Conservation (phyloP, 2,888 invertebrate genomes). For the Labia minor region DNA sequence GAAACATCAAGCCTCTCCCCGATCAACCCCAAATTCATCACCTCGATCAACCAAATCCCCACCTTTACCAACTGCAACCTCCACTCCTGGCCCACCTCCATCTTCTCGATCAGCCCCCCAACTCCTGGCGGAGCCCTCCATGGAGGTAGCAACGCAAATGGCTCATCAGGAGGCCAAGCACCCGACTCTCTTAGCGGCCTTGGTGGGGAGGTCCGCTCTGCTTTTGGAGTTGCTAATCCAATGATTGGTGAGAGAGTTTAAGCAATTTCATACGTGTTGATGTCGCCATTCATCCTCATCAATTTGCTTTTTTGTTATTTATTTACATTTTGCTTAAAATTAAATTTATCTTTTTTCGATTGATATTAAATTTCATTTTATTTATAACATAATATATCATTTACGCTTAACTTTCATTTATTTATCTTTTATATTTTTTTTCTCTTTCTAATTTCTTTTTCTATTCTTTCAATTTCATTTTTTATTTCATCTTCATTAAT, state of each 20-base stretch:
- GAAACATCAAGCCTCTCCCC: conserved; percentile 76
- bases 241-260: background rate
- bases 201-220: conserved; percentile 48
- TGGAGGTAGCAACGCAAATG: background rate
- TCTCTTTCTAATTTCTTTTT: too few species aligned
- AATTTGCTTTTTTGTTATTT: too few species aligned
- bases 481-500: too few species aligned
- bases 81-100: conserved; percentile 40
- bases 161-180: conserved; percentile 28
- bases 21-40: conserved; percentile 78
- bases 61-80: conserved; percentile 43
- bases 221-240: conserved; percentile 22
- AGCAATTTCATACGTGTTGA: background rate
- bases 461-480: too few species aligned
- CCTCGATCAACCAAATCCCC: conserved; percentile 79
- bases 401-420: too few species aligned
- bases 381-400: too few species aligned
- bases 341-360: too few species aligned
- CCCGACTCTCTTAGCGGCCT: conserved; percentile 44
- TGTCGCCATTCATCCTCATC: too few species aligned
- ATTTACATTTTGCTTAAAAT: too few species aligned
- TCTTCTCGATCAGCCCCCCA: conserved; percentile 40
- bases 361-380: too few species aligned
- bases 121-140: conserved; percentile 41
- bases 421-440: too few species aligned